Evolutionary conservation across 2,888 invertebrate genomes (phyloP).

Genomic region (Steromphala cineraria): DNA sequence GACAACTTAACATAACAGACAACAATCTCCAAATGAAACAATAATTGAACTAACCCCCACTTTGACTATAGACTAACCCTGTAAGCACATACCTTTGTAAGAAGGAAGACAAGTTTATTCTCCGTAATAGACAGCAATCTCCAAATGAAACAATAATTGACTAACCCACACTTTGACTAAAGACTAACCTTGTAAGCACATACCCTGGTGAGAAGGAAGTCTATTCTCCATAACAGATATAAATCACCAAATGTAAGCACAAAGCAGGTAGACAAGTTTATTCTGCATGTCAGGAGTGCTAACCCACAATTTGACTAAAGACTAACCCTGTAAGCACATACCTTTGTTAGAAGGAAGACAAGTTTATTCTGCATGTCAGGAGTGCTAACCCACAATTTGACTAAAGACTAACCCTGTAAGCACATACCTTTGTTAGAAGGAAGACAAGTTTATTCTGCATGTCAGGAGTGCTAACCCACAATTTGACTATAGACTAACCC

Average conservation of each 20-base stretch:
- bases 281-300: conserved; percentile 61
- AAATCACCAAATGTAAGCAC: too few species aligned
- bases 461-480: conserved; percentile 92
- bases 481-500: too few species aligned
- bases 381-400: conserved; percentile 75
- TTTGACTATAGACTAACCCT: too few species aligned
- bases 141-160: too few species aligned
- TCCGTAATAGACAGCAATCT: conserved; percentile 98
- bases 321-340: too few species aligned
- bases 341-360: conserved; percentile 84
- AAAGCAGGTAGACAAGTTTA: conserved; percentile 79
- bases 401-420: too few species aligned
- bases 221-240: conserved; percentile 96
- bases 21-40: too few species aligned
- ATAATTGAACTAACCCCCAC: too few species aligned
- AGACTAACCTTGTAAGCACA: too few species aligned
- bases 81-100: conserved; percentile 75
- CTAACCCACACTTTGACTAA: too few species aligned
- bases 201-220: conserved; percentile 81
- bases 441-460: conserved; percentile 94
- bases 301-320: too few species aligned
- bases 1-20: too few species aligned
- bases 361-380: conserved; percentile 95
- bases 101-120: conserved; percentile 90
- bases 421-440: conserved; percentile 79